Evolutionary conservation across 2,797 vertebrate species (phyloP).

Genomic region (Sitta carolinensis): DNA sequence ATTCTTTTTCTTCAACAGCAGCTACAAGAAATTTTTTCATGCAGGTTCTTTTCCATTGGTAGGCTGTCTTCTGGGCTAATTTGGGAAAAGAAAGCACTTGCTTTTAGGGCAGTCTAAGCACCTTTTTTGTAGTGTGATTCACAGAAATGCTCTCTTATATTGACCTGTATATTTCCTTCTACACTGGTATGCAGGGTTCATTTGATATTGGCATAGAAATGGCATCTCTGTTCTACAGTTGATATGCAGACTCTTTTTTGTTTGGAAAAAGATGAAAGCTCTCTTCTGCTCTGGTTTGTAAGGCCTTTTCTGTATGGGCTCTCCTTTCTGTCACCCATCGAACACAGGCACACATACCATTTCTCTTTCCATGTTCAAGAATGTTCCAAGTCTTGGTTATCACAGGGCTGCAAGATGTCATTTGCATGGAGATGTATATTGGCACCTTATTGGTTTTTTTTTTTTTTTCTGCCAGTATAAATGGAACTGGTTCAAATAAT

Average conservation of each 20-base stretch:
- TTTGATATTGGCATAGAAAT: slow-evolving; percentile 46
- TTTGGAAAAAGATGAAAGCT: slow-evolving; percentile 64
- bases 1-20: slow-evolving; percentile 42
- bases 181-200: neutral
- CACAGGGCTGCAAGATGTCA: slow-evolving; percentile 48
- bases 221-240: slow-evolving; percentile 48
- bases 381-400: slow-evolving; percentile 51
- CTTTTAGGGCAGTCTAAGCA: slow-evolving; percentile 1
- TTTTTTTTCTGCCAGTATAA: neutral
- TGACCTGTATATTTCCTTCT: slow-evolving; percentile 45
- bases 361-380: slow-evolving; percentile 14
- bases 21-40: slow-evolving; percentile 35
- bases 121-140: slow-evolving; percentile 11
- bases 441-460: neutral
- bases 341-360: neutral
- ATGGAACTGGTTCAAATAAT: neutral
- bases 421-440: neutral
- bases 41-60: neutral
- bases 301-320: slow-evolving; percentile 3
- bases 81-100: neutral
- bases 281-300: slow-evolving; percentile 1
- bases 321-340: neutral
- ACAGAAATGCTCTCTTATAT: slow-evolving; percentile 18
- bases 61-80: slow-evolving; percentile 14
- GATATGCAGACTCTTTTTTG: slow-evolving; percentile 46